Evolutionary conservation across 2,797 vertebrate species (phyloP).

Genomic region (Cryptoblepharus egeriae): DNA sequence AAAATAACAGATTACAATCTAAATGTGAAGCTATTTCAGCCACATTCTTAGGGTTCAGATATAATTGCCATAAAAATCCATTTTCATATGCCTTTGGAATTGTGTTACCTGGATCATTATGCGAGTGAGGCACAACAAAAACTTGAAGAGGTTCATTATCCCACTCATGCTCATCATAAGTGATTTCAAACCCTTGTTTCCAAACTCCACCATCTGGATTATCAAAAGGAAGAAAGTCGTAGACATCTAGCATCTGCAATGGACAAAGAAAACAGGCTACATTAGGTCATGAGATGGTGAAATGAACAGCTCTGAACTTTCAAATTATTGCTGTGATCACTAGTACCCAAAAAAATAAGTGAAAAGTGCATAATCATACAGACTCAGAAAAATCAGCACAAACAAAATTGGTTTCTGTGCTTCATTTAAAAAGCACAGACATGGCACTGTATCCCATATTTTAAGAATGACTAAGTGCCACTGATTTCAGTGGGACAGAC

Average conservation of each 20-base stretch:
- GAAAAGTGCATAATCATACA: too few species aligned
- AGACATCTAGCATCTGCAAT: slow-evolving; percentile 90
- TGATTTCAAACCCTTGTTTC: slow-evolving; percentile 95
- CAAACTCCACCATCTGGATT: slow-evolving; percentile 92
- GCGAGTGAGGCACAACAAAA: slow-evolving; percentile 92
- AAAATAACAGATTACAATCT: not conserved
- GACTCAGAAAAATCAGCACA: not conserved
- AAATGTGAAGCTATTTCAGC: not conserved
- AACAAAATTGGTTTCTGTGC: not conserved
- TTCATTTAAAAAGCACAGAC: not conserved
- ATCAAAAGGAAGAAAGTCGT: slow-evolving; percentile 88
- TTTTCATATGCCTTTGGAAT: slow-evolving; percentile 3
- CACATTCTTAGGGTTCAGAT: not conserved
- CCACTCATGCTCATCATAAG: slow-evolving; percentile 87
- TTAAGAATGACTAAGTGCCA: too few species aligned
- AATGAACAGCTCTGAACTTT: not conserved
- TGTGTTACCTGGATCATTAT: slow-evolving; percentile 91
- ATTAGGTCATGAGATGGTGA: slow-evolving; percentile 16
- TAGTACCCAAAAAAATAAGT: not conserved
- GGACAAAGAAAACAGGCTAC: slow-evolving; percentile 27
- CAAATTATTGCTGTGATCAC: not conserved
- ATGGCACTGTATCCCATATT: too few species aligned
- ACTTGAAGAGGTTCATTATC: slow-evolving; percentile 86
- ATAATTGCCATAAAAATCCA: not conserved
- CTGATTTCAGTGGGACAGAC: too few species aligned